Evolutionary conservation across 1,140 invertebrate species (phyloP), one percentile per base, ranked within the genome.

Genomic region (Zeugodacus cucurbitae): DNA sequence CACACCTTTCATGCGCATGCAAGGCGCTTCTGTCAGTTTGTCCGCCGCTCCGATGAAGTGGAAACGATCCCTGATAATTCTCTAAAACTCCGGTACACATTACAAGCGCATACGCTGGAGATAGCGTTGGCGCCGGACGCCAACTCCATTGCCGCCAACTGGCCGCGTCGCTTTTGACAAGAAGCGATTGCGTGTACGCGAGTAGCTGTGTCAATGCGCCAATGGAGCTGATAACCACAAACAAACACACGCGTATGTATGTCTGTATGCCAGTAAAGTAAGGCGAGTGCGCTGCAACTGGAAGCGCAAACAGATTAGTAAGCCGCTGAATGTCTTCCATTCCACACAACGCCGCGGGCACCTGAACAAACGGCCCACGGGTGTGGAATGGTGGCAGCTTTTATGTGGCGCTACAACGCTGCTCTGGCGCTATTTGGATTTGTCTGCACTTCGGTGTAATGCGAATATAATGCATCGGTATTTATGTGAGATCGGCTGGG

Each of bases 111-210:
- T 48, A 67, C 59, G 58, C 58, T 54, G 89, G 88, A 91, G 91
- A 92, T 92, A 92, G 90, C 90, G 89, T 85, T 92, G 91, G 91
- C 91, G 91, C 91, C 91, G 90, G 89, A 91, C 87, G 82, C 48
- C 91, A 90, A 91, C 91, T 90, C 91, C 91, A 91, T 89, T 91
- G 91, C 91, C 91, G 91, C 91, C 91, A 92, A 91, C 91, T 89
- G 91, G 91, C 91, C 91, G 91, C 91, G 91, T 91, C 91, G 91
- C 90, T 91, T 92, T 92, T 92, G 91, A 92, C 91, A 92, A 91
- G 89, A 88, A 88, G 29, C 62, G 88, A 88, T 88, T 86, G 78
- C 88, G 58, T 22, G 64, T 48, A 82, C 48, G 74, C 22, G 74
- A 82, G 41, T 44, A 82, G 74, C 34, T 48, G 74, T 82, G 74